Base-by-base conservation (phyloP, 1,140 invertebrate species). In the Aradophagus sp. region DNA sequence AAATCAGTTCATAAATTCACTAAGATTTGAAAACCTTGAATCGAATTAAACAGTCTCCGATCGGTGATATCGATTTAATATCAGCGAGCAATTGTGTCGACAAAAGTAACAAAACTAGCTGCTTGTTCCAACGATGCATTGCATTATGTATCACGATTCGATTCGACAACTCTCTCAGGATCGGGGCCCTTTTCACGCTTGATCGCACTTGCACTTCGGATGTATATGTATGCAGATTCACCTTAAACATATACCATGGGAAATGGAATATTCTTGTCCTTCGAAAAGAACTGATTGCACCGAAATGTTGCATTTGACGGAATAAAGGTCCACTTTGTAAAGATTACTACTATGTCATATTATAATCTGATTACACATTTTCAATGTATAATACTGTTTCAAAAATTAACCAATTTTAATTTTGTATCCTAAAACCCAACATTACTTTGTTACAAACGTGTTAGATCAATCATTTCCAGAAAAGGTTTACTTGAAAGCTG, bases 211-310 rank as follows among this genome's bases (percentile, higher is more conserved):
- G 58, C 56, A 61, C 48, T 61, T 50, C 35, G 48, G 31, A 62
- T 69, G 66, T 61, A 50, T 69, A 62, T 69, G 66, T 69, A 69
- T 69, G 66, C 66, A 69, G 66, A 69, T 69, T 62, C 58, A 58
- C 56, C 66, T 69, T 69, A 31, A 69, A 69, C 58, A 62, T 69
- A 44, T 69, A 69, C 66, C 50, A 62, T 62, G 45, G 66, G 66
- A 69, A 69, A 69, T 69, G 66, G 66, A 69, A 69, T 69, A 69
- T 69, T 69, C 66, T 69, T 69, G 66, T 69, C 65, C 31, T 56
- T 31, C 44, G 32, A 58, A 63, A 68, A 70, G 67, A 70, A 70
- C 45, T 70, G 58, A 70, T 63, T 63, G 66, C 58, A 19, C 48
- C 31, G 44, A 32, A 50, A 58, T 50, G 52, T 52, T 62, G 35